Conservation (phyloP, 2,113 vertebrate species). For the Heterochromis multidens region DNA sequence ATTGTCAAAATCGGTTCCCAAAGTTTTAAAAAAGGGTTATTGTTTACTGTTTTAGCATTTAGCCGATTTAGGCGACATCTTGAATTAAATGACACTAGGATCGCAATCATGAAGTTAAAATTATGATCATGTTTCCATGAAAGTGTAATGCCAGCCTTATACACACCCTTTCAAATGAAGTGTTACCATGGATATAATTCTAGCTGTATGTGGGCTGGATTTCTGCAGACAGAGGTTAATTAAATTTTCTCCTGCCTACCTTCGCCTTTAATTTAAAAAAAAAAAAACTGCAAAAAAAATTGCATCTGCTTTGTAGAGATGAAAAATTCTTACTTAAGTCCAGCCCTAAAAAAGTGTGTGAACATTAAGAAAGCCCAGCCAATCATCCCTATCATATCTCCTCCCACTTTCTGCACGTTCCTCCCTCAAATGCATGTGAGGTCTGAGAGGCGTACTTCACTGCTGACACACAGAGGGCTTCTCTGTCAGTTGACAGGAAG, state of each 20-base stretch:
- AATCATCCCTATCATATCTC: constrained; percentile 11
- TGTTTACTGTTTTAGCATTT: neutral
- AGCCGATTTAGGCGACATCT: neutral
- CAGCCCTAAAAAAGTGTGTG: neutral
- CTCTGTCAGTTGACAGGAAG: constrained; percentile 37
- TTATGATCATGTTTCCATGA: neutral
- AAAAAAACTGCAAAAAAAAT: neutral
- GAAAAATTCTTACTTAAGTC: neutral
- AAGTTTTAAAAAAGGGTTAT: neutral
- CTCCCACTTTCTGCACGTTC: constrained; percentile 12
- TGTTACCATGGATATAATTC: constrained; percentile 48
- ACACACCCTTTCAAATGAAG: constrained; percentile 23
- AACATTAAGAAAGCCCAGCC: neutral
- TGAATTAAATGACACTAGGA: neutral
- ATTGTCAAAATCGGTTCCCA: neutral
- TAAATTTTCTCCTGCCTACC: constrained; percentile 41
- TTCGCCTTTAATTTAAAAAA: constrained; percentile 28
- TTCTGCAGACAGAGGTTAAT: constrained; percentile 45
- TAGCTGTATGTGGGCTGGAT: constrained; percentile 43
- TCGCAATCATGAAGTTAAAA: neutral
- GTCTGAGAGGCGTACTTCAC: neutral
- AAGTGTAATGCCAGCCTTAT: neutral
- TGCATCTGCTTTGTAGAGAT: neutral
- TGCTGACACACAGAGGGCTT: constrained; percentile 5
- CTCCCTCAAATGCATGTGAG: neutral